Evolutionary conservation across 2,888 invertebrate species (phyloP), one percentile per base, ranked within the genome.

Genomic region (Noctua janthe): DNA sequence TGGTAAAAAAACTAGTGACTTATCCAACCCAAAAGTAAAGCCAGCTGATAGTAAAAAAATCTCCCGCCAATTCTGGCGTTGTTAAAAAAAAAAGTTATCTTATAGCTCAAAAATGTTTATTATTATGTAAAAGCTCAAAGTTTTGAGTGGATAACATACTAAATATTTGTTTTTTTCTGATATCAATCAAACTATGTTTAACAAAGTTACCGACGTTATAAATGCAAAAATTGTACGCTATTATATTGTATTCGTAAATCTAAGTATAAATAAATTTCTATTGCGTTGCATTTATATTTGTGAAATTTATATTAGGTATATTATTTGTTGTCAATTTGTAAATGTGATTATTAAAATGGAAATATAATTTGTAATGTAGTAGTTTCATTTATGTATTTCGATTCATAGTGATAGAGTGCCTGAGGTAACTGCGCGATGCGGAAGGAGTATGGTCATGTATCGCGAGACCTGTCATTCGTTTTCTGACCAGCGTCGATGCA

Each of bases 281-380:
- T 83, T 92, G 78, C 77, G 88, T 90, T 91, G 91, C 90, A 90
- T 91, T 90, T 90, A 88, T 90, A 84, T 85, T 88, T 83, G 70
- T 79, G 77, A 81, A 87, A 87, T 88, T 87, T 88, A 80, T 88
- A 79, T 87, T 90, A 86, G 83, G 85, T 90, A 90, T 91, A 91
- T 84, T 92, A 90, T 90, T 91, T 93, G 93, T 94, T 94, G 93
- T 95, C 92, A 93, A 94, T 94, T 93, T 93, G 86, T 94, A 92
- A 92, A 93, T 92, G 92, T 93, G 92, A 93, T 94, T 91, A 93
- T 89, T 93, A 91, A 93, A 91, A 92, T 86, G 87, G 88, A 86
- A 93, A 90, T 89, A 84, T 83, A 80, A 91, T 90, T 90, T 91
- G 90, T 86, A 83, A 79, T 78, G 35, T 64, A 47, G 13, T 29